A percentile compares a stretch with the other conserved stretches of the same genome.
These are phyloP conservation scores for Halcyon smyrnensis DNA, from an alignment of 2,797 vertebrate genomes.

Conservation along the genomic window DNA sequence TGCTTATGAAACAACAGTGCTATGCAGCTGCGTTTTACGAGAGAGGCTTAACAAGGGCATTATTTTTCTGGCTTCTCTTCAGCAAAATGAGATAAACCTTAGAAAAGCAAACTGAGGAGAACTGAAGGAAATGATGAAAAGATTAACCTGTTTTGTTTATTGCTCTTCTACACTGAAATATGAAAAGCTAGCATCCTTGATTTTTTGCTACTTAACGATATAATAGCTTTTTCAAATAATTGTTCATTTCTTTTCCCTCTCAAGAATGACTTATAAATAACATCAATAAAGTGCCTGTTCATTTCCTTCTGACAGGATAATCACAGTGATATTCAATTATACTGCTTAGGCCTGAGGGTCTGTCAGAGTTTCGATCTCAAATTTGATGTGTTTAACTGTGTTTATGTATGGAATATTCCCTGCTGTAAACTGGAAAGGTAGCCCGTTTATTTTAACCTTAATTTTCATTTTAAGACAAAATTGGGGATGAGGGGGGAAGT, in stretches of 20 bases:
- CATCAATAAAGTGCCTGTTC: constrained; percentile 1
- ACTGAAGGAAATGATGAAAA: background rate
- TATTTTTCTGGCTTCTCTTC: background rate
- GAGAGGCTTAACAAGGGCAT: background rate
- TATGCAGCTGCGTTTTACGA: background rate
- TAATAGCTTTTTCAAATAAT: background rate
- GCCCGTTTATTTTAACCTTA: background rate
- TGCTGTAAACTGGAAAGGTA: background rate
- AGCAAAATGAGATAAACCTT: background rate
- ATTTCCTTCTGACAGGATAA: constrained; percentile 17
- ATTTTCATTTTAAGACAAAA: background rate
- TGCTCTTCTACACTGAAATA: background rate
- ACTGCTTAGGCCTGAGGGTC: background rate
- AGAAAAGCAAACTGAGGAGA: background rate
- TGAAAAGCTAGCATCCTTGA: background rate
- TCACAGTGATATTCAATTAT: constrained; percentile 5
- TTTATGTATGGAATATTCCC: background rate
- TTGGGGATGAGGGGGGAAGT: background rate
- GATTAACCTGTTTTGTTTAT: background rate
- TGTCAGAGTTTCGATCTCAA: background rate
- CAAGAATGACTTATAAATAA: background rate
- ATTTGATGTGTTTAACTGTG: background rate
- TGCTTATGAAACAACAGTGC: background rate
- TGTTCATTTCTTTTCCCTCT: background rate
- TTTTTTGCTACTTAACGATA: constrained; percentile 4